Evolutionary conservation across 2,797 vertebrate species (phyloP), one percentile per base, ranked within the genome.

Genomic region (Streptopelia turtur): DNA sequence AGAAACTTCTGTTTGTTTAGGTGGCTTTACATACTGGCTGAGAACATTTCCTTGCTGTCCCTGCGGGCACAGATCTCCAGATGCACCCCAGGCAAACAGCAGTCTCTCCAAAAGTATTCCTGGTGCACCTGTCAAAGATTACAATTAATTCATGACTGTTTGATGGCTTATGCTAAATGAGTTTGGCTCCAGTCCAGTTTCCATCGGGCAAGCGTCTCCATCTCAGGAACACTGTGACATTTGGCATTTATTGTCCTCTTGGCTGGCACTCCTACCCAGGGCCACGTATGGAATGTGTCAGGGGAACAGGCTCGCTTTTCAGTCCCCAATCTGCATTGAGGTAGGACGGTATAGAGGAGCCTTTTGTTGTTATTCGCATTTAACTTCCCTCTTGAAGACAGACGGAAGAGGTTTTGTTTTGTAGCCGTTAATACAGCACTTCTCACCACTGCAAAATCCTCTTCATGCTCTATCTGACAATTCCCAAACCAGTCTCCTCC

Each of bases 101-200:
- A 78, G 81, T 60, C 88, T 57, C 78, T 87, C 71, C 78, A 56
- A 89, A 95, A 96, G 81, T 80, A 94, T 81, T 93, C 88, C 81
- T 89, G 90, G 63, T 89, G 90, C 78, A 95, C 92, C 96, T 96
- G 94, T 96, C 93, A 94, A 90, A 95, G 95, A 93, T 80, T 82
- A 94, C 95, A 96, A 93, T 95, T 93, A 97, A 96, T 78, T 93
- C 90, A 89, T 31, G 88, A 35, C 90, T 87, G 77, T 79, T 94
- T 83, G 93, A 93, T 83, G 89, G 89, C 89, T 93, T 77, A 75
- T 69, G 87, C 92, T 94, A 96, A 96, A 94, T 17, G 89, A 94
- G 92, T 75, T 93, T 96, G 95, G 94, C 95, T 89, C 35, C 45
- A 11, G n/a, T 85, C 88, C 95, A 96, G 88, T 94, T 96, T 96